Conservation (phyloP, 2,797 vertebrate species). For the Schizopygopsis pylzovi region DNA sequence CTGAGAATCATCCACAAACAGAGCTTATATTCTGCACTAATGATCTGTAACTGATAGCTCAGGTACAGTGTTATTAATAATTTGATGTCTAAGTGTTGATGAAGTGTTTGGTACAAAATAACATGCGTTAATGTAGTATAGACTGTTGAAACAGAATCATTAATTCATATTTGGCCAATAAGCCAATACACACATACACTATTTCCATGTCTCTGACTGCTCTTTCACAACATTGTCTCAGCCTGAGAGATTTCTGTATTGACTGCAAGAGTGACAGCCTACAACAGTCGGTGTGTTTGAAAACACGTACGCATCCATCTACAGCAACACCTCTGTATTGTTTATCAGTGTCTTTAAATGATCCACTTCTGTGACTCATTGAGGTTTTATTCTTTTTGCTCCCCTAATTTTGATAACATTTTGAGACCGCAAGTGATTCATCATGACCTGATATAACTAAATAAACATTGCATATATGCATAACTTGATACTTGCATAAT, state of each 20-base stretch:
- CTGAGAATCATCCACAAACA: background rate
- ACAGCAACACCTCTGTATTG: background rate
- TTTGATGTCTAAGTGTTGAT: background rate
- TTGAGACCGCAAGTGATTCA: background rate
- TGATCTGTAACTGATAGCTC: conserved; percentile 7
- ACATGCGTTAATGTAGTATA: background rate
- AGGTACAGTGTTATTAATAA: background rate
- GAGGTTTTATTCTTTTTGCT: background rate
- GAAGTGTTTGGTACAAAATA: background rate
- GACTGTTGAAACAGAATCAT: background rate
- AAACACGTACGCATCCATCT: background rate
- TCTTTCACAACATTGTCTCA: background rate
- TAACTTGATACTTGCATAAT: conserved; percentile 5
- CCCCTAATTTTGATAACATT: background rate
- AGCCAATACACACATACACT: background rate
- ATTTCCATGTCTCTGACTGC: background rate
- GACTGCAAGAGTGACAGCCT: background rate
- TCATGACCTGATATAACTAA: background rate
- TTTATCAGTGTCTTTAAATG: background rate
- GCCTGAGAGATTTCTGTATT: background rate
- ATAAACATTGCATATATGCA: conserved; percentile 2
- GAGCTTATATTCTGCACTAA: background rate
- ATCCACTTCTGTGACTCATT: background rate
- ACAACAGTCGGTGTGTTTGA: background rate
- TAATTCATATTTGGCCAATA: background rate